Evolutionary conservation across 2,797 vertebrate genomes (phyloP).

Genomic region (Cheracebus regulus): DNA sequence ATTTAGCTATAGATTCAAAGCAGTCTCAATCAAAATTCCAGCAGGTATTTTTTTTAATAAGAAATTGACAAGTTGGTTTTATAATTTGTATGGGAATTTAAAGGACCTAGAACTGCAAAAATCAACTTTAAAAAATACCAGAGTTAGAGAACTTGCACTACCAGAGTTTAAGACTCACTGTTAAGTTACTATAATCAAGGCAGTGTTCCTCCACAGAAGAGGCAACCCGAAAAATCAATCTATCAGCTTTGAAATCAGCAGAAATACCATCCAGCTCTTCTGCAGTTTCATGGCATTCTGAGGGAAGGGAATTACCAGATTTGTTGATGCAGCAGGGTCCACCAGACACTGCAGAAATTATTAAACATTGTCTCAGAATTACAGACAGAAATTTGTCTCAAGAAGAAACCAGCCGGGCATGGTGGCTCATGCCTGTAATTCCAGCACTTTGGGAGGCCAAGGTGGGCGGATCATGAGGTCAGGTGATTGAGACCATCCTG

Average conservation of each 20-base stretch:
- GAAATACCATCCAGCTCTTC: conserved; percentile 61
- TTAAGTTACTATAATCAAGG: not conserved
- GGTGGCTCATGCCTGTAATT: not conserved
- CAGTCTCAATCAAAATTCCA: not conserved
- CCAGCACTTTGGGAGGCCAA: not conserved
- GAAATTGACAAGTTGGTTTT: not conserved
- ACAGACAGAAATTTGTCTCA: conserved; percentile 79
- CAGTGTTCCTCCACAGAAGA: conserved; percentile 81
- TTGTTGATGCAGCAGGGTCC: not conserved
- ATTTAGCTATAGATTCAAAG: not conserved
- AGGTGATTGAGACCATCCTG: not conserved
- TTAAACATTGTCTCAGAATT: conserved; percentile 83
- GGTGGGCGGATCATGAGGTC: not conserved
- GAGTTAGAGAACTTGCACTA: not conserved
- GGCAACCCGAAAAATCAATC: conserved; percentile 73
- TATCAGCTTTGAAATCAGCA: conserved; percentile 74
- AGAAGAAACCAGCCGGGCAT: conserved; percentile 76
- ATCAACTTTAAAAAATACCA: not conserved
- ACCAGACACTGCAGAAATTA: conserved; percentile 40
- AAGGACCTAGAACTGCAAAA: not conserved
- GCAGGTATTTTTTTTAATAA: not conserved
- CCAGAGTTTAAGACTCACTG: not conserved
- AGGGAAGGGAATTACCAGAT: not conserved
- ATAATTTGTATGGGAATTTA: conserved; percentile 16
- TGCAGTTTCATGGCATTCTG: conserved; percentile 25